A percentile compares a stretch with the other conserved stretches of the same genome.
These are phyloP conservation scores for Thalassophryne amazonica DNA, from an alignment of 2,797 vertebrate genomes.

Conservation along the genomic window DNA sequence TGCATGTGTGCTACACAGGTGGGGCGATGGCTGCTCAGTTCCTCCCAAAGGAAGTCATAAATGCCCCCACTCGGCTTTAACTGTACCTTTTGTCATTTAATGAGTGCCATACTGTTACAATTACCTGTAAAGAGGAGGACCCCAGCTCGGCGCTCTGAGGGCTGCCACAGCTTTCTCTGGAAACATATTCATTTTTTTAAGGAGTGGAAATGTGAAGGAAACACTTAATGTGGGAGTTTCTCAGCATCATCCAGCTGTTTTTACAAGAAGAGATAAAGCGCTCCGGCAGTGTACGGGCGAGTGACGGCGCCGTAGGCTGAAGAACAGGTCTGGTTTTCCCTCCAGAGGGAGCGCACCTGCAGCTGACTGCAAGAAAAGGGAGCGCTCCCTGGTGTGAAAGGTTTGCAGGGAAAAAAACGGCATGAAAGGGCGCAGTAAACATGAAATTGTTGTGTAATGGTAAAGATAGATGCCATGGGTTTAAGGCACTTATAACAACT, in stretches of 20 bases:
- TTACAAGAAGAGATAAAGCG: conserved; percentile 58
- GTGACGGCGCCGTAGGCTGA: conserved; percentile 26
- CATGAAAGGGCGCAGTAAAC: conserved; percentile 5
- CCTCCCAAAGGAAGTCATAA: conserved; percentile 93
- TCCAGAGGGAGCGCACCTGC: conserved; percentile 69
- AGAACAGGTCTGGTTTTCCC: conserved; percentile 55
- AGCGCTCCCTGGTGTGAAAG: conserved; percentile 15
- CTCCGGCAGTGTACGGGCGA: conserved; percentile 52
- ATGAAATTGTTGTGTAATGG: not conserved
- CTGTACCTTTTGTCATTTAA: conserved; percentile 75
- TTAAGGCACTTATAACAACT: conserved; percentile 1
- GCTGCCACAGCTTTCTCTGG: not conserved
- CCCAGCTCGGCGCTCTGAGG: not conserved
- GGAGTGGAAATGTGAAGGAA: conserved; percentile 31
- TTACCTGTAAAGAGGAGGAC: conserved; percentile 48
- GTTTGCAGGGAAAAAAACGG: not conserved
- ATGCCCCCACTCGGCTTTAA: conserved; percentile 81
- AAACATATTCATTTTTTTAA: not conserved
- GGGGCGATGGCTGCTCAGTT: conserved; percentile 83
- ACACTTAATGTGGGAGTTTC: conserved; percentile 43
- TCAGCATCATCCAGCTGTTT: conserved; percentile 64
- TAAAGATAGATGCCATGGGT: not conserved
- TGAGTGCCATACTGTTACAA: conserved; percentile 77
- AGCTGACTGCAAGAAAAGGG: conserved; percentile 21
- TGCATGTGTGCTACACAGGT: conserved; percentile 80